Evolutionary conservation across 2,113 vertebrate genomes (phyloP).

Genomic region (Tachuris rubrigastra): DNA sequence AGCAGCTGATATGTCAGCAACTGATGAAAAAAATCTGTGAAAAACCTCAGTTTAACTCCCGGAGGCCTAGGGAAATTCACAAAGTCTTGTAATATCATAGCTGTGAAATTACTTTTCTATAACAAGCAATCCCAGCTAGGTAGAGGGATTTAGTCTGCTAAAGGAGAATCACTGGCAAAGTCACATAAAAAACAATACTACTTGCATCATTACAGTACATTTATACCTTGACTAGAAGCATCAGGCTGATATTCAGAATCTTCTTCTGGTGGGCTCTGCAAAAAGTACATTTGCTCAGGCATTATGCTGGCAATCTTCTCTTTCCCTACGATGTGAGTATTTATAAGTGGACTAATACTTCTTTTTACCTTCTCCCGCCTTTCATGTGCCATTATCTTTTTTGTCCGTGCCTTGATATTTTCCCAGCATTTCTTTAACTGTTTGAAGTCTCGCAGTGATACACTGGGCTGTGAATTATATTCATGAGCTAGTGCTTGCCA

Average conservation of each 20-base stretch:
- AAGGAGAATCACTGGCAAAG: not conserved
- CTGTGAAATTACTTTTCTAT: not conserved
- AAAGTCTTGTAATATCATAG: not conserved
- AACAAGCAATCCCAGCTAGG: not conserved
- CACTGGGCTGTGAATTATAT: constrained; percentile 82
- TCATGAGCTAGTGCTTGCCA: constrained; percentile 82
- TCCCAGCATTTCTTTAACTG: constrained; percentile 86
- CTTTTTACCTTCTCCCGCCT: constrained; percentile 81
- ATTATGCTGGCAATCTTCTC: constrained; percentile 80
- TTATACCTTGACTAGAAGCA: constrained; percentile 74
- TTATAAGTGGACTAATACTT: constrained; percentile 77
- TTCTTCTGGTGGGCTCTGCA: constrained; percentile 79
- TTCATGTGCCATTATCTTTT: constrained; percentile 86
- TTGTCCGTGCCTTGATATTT: constrained; percentile 85
- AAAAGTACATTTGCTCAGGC: constrained; percentile 82
- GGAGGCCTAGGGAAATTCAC: not conserved
- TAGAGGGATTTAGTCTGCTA: not conserved
- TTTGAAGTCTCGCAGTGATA: constrained; percentile 81
- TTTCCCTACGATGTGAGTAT: constrained; percentile 75
- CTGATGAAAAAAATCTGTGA: not conserved
- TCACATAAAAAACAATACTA: not conserved
- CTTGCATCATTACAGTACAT: not conserved
- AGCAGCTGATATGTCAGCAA: not conserved
- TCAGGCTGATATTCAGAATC: constrained; percentile 79
- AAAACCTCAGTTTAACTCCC: not conserved